Evolutionary conservation across 2,797 vertebrate species (phyloP).

Genomic region (Podarcis siculus): DNA sequence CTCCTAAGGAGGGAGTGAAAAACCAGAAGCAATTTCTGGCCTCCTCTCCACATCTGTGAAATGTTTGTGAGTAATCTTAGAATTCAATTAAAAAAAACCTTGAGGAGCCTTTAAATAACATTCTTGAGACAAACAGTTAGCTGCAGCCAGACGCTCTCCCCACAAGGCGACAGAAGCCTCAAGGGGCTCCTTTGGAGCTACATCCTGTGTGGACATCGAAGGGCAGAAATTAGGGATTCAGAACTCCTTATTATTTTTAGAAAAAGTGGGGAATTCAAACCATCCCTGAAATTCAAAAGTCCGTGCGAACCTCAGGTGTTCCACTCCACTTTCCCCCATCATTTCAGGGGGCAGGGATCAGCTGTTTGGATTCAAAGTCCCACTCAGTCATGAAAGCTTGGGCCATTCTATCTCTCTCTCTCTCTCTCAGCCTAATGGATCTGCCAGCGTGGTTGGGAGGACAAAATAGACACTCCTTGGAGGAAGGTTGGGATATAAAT

Average conservation of each 20-base stretch:
- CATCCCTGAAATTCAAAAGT: neutral
- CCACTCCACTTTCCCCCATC: neutral
- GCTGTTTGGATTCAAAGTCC: neutral
- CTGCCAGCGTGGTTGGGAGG: neutral
- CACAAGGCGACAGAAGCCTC: conserved; percentile 14
- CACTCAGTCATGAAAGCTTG: neutral
- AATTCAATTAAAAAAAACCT: conserved; percentile 68
- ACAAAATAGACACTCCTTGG: neutral
- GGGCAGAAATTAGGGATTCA: neutral
- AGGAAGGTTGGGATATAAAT: neutral
- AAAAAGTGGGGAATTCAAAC: neutral
- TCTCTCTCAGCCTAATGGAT: too few species aligned
- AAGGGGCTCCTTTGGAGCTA: neutral
- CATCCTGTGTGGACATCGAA: neutral
- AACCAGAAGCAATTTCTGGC: conserved; percentile 62
- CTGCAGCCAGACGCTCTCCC: conserved; percentile 36
- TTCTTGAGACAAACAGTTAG: conserved; percentile 7
- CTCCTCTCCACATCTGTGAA: conserved; percentile 60
- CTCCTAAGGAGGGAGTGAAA: conserved; percentile 57
- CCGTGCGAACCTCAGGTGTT: too few species aligned
- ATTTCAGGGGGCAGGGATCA: neutral
- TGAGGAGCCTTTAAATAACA: conserved; percentile 61
- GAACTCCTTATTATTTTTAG: too few species aligned
- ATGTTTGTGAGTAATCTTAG: conserved; percentile 64
- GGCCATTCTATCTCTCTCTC: too few species aligned